These are phyloP conservation scores for Aplysia californica DNA, from an alignment of 1,140 invertebrate genomes.

Conservation along the genomic window DNA sequence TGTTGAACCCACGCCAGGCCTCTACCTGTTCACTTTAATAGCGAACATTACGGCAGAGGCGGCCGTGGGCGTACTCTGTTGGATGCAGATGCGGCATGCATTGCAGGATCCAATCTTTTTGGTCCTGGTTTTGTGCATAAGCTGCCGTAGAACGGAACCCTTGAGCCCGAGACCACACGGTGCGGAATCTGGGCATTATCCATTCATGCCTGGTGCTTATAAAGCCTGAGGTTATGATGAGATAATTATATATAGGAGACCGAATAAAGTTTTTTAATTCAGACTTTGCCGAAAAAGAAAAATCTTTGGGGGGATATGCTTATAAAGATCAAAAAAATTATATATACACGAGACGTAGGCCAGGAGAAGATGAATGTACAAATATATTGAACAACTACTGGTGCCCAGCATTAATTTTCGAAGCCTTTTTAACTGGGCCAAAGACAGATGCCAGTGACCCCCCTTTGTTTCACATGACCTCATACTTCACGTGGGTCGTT, in stretches of 20 bases:
- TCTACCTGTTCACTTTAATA: too few relatives aligned
- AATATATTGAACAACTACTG: conserved; percentile 24
- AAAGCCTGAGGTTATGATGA: conserved; percentile 29
- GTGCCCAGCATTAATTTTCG: conserved; percentile 10
- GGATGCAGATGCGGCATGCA: conserved; percentile 23
- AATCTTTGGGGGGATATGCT: conserved; percentile 30
- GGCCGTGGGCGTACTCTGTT: not conserved
- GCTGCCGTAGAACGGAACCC: conserved; percentile 24
- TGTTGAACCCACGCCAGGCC: too few relatives aligned
- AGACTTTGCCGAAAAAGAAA: conserved; percentile 30
- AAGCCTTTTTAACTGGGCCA: conserved; percentile 24
- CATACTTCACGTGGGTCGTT: conserved; percentile 26
- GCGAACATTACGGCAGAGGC: not conserved
- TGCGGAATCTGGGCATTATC: conserved; percentile 14
- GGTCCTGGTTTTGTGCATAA: conserved; percentile 12
- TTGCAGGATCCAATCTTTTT: conserved; percentile 12
- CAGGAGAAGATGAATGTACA: conserved; percentile 30
- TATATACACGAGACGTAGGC: conserved; percentile 26
- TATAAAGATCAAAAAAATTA: conserved; percentile 25
- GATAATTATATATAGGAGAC: conserved; percentile 18
- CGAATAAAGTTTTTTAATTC: conserved; percentile 24
- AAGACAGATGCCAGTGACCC: conserved; percentile 16
- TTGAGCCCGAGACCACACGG: not conserved
- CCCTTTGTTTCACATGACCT: conserved; percentile 18
- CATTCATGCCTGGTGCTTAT: conserved; percentile 25